These are phyloP conservation scores for Aplodontia rufa DNA, from an alignment of 2,113 vertebrate genomes.

Conservation along the genomic window DNA sequence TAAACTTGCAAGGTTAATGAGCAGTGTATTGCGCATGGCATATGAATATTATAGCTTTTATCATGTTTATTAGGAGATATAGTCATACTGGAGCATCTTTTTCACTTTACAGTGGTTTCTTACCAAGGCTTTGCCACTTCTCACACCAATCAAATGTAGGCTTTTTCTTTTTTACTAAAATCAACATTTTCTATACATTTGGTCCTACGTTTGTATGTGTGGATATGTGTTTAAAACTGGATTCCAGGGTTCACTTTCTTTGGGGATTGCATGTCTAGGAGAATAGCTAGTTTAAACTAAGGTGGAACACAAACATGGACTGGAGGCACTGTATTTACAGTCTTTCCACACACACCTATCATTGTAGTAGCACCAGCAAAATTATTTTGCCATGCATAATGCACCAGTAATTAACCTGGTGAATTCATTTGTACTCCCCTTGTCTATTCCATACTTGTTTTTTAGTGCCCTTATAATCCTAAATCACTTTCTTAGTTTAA, in stretches of 20 bases:
- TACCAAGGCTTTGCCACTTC: not conserved
- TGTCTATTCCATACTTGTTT: slow-evolving; percentile 17
- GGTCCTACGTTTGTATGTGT: not conserved
- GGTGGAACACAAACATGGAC: not conserved
- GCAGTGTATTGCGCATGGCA: not conserved
- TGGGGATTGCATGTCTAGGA: not conserved
- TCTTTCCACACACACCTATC: not conserved
- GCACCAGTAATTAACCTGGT: slow-evolving; percentile 39
- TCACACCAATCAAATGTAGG: not conserved
- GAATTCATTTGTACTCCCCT: slow-evolving; percentile 27
- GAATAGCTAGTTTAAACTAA: slow-evolving; percentile 45
- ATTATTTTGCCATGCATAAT: slow-evolving; percentile 31
- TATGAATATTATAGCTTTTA: slow-evolving; percentile 2
- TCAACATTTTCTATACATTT: not conserved
- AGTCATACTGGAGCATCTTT: not conserved
- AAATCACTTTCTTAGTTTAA: slow-evolving; percentile 64
- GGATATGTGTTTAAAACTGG: slow-evolving; percentile 20
- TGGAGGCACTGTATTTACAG: slow-evolving; percentile 39
- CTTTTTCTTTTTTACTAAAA: slow-evolving; percentile 41
- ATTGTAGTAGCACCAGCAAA: slow-evolving; percentile 15
- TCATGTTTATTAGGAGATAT: not conserved
- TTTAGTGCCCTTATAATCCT: slow-evolving; percentile 28
- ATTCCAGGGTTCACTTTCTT: slow-evolving; percentile 35
- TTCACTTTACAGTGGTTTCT: not conserved
- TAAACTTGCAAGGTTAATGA: slow-evolving; percentile 24